Conservation (phyloP, 2,888 invertebrate species). For the Calliphora vomitoria region DNA sequence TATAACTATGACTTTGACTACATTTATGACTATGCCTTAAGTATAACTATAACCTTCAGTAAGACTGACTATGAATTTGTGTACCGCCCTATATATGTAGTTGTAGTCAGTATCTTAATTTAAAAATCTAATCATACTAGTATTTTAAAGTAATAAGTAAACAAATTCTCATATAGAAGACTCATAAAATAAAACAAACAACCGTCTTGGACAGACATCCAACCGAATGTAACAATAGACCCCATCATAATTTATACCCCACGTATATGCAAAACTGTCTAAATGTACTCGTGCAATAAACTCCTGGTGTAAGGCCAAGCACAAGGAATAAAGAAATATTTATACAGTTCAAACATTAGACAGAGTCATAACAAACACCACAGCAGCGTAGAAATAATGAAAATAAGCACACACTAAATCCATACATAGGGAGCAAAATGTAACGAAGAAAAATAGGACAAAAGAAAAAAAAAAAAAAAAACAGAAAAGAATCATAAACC, state of each 20-base stretch:
- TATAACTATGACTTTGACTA: not conserved
- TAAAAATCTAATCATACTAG: constrained; percentile 20
- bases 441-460: not conserved
- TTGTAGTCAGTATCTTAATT: constrained; percentile 1
- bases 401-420: constrained; percentile 51
- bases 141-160: constrained; percentile 33
- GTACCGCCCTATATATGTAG: not conserved
- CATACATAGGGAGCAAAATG: not conserved
- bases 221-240: constrained; percentile 54
- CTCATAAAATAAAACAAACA: constrained; percentile 22
- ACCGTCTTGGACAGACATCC: too few relatives aligned
- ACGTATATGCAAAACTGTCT: constrained; percentile 30
- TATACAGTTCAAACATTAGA: constrained; percentile 59
- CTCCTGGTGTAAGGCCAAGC: constrained; percentile 30
- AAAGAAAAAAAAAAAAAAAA: constrained; percentile 44
- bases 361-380: constrained; percentile 63
- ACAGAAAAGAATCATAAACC: constrained; percentile 64
- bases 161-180: constrained; percentile 33
- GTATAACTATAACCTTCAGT: too few relatives aligned
- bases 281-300: constrained; percentile 9
- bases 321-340: constrained; percentile 46
- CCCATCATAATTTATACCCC: constrained; percentile 68
- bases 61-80: not conserved
- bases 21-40: too few relatives aligned
- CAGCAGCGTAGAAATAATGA: constrained; percentile 46